A percentile compares a stretch with the other conserved stretches of the same genome.
Conservation (phyloP, 2,113 vertebrate species). For the Oreochromis tanganicae region DNA sequence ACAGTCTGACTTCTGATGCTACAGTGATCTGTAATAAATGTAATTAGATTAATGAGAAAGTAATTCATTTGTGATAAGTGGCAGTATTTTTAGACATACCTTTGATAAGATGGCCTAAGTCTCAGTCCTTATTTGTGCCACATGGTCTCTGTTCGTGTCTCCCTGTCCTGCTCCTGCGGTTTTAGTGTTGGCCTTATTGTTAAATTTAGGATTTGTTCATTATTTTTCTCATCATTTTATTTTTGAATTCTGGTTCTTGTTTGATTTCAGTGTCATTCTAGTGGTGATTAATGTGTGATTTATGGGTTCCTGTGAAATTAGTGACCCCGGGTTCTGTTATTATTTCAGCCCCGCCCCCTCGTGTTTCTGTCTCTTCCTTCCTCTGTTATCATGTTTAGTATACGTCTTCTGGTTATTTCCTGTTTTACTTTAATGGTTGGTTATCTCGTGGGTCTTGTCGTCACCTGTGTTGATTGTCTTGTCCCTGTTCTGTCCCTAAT, state of each 20-base stretch:
- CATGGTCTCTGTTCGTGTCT: neutral
- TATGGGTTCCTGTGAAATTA: neutral
- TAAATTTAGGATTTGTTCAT: fast-evolving
- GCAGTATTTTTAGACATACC: neutral
- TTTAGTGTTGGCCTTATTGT: neutral
- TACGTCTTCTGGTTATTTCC: fast-evolving
- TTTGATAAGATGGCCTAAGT: neutral
- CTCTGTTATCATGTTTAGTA: neutral
- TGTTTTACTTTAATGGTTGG: neutral
- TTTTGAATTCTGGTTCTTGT: neutral
- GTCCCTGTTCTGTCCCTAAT: neutral
- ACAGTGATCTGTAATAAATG: neutral
- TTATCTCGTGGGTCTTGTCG: fast-evolving
- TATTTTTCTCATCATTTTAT: neutral
- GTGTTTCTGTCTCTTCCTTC: neutral
- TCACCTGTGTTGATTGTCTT: neutral
- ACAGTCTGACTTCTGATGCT: neutral
- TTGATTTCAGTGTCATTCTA: neutral
- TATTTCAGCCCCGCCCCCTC: neutral
- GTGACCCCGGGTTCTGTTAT: neutral
- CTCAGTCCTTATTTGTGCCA: neutral
- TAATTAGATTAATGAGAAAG: neutral
- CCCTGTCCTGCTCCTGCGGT: neutral
- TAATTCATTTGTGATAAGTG: neutral
- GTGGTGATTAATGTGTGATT: fast-evolving